Evolutionary conservation across 2,113 vertebrate genomes (phyloP), one percentile per base, ranked within the genome.

Genomic region (Eulemur rufifrons): DNA sequence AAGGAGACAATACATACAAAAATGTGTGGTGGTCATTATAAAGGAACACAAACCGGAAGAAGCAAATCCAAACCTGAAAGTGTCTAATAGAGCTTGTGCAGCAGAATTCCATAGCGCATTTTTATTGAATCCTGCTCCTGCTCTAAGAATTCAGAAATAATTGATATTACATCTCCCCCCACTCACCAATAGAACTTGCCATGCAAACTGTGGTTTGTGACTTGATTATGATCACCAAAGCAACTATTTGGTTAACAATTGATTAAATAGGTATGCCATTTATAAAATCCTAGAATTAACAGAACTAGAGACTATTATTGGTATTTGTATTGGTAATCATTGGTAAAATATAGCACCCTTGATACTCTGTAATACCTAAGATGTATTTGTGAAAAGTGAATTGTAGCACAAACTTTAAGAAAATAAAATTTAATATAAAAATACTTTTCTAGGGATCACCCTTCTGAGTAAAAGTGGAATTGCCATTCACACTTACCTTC

Each of bases 1-100:
- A 45, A 68, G 34, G 37, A 47, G 32, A 23, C 6, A 6, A 6
- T 39, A 54, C 21, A 37, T 66, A 8, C 52, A 82, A 54, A 85
- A 39, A 74, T 23, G 10, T 20, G 27, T 50, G 69, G 3, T 47
- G 63, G 80, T 88, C 50, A 71, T 89, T 64, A 76, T 45, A 92
- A 77, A 32, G 42, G 20, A 54, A 21, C 25, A 23, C 2, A n/a
- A 12, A 14, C 34, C 78, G 25, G 37, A 52, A 91, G 63, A 85
- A 76, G 64, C n/a, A 84, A 27, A 45, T 71, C 12, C 14, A 50
- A 86, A 74, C 37, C 7, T 61, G 21, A 21, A 69, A 6, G 18
- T 20, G 4, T 42, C 76, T 47, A 59, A 2, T 4, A n/a, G 54
- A 37, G 0, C 2, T 42, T 1, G 3, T 25, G 18, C 0, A 21